A percentile compares a stretch with the other conserved stretches of the same genome.
These are phyloP conservation scores for Apocrypta bakeri DNA, from an alignment of 1,140 invertebrate genomes.

Conservation along the genomic window DNA sequence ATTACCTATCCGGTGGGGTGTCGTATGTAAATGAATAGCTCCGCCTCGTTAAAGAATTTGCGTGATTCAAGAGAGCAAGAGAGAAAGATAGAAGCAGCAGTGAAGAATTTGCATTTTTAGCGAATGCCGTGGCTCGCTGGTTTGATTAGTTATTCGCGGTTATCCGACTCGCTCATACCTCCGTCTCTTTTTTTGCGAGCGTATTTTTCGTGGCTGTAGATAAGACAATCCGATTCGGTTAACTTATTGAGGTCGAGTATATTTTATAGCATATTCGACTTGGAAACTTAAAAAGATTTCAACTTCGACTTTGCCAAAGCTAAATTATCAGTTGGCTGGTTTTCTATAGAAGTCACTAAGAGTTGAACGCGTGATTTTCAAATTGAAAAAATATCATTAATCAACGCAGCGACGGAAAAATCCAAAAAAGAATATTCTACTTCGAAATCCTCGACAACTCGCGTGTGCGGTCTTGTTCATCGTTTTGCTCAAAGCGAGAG, in stretches of 20 bases:
- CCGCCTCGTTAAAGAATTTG: conserved; percentile 10
- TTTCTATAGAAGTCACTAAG: too few relatives aligned
- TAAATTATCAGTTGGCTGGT: too few relatives aligned
- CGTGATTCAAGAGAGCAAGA: neutral
- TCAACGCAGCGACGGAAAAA: neutral
- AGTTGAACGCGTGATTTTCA: too few relatives aligned
- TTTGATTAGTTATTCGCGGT: conserved; percentile 62
- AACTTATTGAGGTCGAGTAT: conserved; percentile 16
- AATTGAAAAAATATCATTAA: neutral
- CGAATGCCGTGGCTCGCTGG: conserved; percentile 51
- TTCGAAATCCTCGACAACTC: neutral
- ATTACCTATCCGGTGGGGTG: conserved; percentile 25
- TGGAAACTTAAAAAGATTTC: neutral
- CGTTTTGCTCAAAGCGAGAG: neutral
- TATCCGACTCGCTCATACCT: conserved; percentile 45
- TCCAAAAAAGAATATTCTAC: neutral
- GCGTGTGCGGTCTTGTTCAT: neutral
- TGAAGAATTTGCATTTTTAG: conserved; percentile 62
- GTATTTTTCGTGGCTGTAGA: neutral
- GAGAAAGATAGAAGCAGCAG: neutral
- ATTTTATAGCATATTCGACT: neutral
- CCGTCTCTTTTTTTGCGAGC: neutral
- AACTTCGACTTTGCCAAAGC: conserved; percentile 15
- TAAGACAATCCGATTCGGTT: conserved; percentile 30
- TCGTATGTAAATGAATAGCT: conserved; percentile 35